Conservation (phyloP, 1,140 invertebrate species). For the Hypsibius dujardini region DNA sequence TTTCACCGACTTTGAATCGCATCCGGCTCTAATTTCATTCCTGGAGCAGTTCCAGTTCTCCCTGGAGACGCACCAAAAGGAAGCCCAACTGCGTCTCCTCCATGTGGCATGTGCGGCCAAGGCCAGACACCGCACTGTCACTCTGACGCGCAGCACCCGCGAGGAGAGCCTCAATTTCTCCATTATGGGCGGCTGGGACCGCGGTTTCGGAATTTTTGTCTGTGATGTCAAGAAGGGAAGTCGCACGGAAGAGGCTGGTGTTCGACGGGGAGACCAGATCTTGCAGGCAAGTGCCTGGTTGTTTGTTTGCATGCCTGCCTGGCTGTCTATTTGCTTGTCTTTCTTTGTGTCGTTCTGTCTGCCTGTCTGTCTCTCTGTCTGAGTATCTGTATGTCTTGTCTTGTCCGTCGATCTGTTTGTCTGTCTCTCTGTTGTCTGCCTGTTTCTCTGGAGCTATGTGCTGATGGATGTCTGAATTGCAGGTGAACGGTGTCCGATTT, state of each 20-base stretch:
- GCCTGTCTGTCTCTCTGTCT: no score
- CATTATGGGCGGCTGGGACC: conserved; percentile 78
- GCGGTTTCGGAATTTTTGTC: conserved; percentile 79
- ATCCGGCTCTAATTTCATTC: conserved; percentile 88
- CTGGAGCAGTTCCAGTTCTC: conserved; percentile 75
- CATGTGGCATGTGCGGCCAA: conserved; percentile 94
- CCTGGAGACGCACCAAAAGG: conserved; percentile 47
- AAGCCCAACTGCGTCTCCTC: conserved; percentile 47
- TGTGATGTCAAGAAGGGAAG: conserved; percentile 75
- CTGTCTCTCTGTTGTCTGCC: no score
- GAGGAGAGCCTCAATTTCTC: conserved; percentile 82
- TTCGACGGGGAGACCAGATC: conserved; percentile 81
- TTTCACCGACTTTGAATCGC: conserved; percentile 95
- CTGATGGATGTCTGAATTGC: conserved; percentile 35
- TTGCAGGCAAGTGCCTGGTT: not conserved
- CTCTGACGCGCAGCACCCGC: conserved; percentile 66
- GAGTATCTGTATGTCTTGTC: no score
- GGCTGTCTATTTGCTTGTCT: no score
- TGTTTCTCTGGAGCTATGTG: no score
- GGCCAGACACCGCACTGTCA: conserved; percentile 71
- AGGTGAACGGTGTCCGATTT: conserved; percentile 91
- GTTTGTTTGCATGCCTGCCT: no score
- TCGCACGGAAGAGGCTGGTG: conserved; percentile 83
- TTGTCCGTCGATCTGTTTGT: no score
- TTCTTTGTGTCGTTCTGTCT: no score